Evolutionary conservation across 2,888 invertebrate species (phyloP).

Genomic region (Actias luna): DNA sequence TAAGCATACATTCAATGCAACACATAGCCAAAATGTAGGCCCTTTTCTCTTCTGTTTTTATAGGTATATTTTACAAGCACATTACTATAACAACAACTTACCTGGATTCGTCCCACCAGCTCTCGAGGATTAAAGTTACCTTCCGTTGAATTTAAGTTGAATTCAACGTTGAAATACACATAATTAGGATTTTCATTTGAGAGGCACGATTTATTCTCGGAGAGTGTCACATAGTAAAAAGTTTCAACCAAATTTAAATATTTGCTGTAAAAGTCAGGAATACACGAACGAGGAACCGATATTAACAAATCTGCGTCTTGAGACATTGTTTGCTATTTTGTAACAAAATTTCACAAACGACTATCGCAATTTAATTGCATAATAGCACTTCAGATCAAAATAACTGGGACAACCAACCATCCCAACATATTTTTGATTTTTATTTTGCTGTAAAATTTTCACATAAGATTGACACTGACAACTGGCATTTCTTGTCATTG

Average conservation of each 20-base stretch:
- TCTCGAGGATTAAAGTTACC: conserved; percentile 67
- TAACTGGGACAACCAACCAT: conserved; percentile 44
- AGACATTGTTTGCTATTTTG: conserved; percentile 63
- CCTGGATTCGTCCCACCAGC: conserved; percentile 69
- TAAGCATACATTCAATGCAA: conserved; percentile 7
- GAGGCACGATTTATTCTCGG: conserved; percentile 61
- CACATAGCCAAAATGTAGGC: conserved; percentile 8
- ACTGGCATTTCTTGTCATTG: neutral
- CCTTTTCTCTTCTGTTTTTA: conserved; percentile 17
- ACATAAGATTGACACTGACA: conserved; percentile 22
- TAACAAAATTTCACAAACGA: conserved; percentile 46
- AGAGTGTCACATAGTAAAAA: conserved; percentile 76
- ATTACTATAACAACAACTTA: conserved; percentile 33
- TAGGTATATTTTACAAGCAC: conserved; percentile 2
- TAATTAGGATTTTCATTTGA: conserved; percentile 61
- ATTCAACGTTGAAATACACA: conserved; percentile 70
- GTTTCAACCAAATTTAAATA: conserved; percentile 76
- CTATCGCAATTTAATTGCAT: conserved; percentile 62
- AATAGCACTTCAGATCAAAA: conserved; percentile 55
- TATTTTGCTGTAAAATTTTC: neutral
- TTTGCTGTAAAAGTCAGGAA: conserved; percentile 69
- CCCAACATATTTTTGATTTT: conserved; percentile 27
- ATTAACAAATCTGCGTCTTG: conserved; percentile 65
- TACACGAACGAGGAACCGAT: conserved; percentile 70
- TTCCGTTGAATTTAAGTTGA: conserved; percentile 70